phyloP scores from a whole-genome alignment of 2,888 invertebrate species.

The Apamea epomidion region DNA sequence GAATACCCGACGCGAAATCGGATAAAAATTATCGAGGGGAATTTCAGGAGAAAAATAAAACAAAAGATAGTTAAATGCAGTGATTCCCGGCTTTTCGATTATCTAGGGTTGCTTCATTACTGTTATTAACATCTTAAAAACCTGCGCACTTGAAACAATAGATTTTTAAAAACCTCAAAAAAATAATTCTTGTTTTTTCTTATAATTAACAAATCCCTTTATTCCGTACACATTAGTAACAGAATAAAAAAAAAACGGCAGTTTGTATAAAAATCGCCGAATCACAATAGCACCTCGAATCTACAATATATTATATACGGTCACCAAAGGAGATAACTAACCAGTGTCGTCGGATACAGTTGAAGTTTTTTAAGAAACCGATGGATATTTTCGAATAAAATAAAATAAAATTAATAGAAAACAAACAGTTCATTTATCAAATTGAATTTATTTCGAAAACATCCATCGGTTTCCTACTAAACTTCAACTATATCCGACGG shows the following conservation, averaged over 20 bases:
- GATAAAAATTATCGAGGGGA: not conserved
- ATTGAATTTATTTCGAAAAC: no score
- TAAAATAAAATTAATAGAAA: no score
- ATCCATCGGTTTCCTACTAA: no score
- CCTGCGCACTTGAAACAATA: not conserved
- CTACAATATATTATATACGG: conserved; percentile 4
- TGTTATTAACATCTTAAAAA: conserved; percentile 3
- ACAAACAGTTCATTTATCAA: not conserved
- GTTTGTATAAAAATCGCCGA: conserved; percentile 1
- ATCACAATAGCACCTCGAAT: conserved; percentile 53
- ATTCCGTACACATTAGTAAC: no score
- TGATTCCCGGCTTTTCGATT: not conserved
- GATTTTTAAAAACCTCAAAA: not conserved
- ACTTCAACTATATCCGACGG: no score
- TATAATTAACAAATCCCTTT: not conserved
- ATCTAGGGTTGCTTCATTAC: not conserved
- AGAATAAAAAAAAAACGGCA: not conserved
- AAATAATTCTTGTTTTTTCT: no score
- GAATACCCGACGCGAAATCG: not conserved
- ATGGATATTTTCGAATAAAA: no score
- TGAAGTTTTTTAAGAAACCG: not conserved
- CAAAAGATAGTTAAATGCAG: not conserved
- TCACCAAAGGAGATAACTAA: no score
- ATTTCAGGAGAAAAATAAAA: not conserved
- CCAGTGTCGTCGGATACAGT: no score